phyloP scores from a whole-genome alignment of 2,797 vertebrate genomes.

The Poeciliopsis presidionis region DNA sequence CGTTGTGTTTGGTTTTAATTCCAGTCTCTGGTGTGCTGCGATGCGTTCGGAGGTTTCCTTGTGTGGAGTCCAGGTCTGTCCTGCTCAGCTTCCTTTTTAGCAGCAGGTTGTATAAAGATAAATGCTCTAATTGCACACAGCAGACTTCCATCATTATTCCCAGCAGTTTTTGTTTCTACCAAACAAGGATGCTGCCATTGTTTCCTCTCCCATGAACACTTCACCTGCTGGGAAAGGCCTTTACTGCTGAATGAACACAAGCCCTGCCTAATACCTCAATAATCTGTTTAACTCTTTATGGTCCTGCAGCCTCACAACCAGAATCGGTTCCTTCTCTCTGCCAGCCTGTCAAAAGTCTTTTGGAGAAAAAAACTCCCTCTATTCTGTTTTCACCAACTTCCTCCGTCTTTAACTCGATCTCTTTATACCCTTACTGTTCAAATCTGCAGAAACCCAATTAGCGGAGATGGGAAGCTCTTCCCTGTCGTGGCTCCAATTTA shows the following conservation, averaged over 20 bases:
- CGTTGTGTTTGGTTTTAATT: background rate
- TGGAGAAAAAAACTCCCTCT: slow-evolving; percentile 4
- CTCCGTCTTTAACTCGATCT: slow-evolving; percentile 5
- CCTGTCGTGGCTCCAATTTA: slow-evolving; percentile 57
- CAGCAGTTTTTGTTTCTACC: slow-evolving; percentile 24
- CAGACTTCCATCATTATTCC: slow-evolving; percentile 36
- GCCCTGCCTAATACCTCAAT: slow-evolving; percentile 48
- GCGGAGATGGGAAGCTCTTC: slow-evolving; percentile 42
- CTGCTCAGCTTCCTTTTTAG: slow-evolving; percentile 25
- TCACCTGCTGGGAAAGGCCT: slow-evolving; percentile 58
- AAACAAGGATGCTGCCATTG: slow-evolving; percentile 1
- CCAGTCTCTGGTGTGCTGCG: background rate
- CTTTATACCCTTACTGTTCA: slow-evolving; percentile 7
- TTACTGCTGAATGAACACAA: slow-evolving; percentile 45
- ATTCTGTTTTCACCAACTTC: slow-evolving; percentile 25
- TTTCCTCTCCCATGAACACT: slow-evolving; percentile 11
- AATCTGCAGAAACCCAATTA: slow-evolving; percentile 57
- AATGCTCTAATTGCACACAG: slow-evolving; percentile 54
- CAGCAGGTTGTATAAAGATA: slow-evolving; percentile 35
- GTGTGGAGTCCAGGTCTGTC: slow-evolving; percentile 5
- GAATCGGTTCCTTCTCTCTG: slow-evolving; percentile 18
- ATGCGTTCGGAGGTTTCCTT: background rate
- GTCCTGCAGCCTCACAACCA: background rate
- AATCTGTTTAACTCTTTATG: slow-evolving; percentile 58
- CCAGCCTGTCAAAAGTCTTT: slow-evolving; percentile 19